Conservation (phyloP, 2,888 invertebrate genomes). For the Laspeyria flexula region DNA sequence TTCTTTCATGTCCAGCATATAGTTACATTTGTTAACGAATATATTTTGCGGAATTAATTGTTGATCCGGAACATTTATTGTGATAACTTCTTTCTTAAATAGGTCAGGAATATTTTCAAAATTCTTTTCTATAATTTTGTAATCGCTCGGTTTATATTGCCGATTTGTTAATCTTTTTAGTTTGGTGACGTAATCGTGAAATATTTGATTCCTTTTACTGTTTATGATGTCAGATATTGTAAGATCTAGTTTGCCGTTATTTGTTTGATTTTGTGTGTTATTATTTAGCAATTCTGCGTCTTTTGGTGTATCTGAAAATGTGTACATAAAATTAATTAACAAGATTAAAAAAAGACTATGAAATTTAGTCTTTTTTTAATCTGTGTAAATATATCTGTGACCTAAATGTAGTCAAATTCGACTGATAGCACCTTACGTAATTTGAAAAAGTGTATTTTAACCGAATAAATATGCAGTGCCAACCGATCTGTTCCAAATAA, state of each 20-base stretch:
- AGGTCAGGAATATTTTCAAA: constrained; percentile 66
- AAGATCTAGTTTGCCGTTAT: background rate
- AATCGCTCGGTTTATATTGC: constrained; percentile 42
- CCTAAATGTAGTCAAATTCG: too few relatives aligned
- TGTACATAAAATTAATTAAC: background rate
- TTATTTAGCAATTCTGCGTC: background rate
- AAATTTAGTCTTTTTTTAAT: too few relatives aligned
- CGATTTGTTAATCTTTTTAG: constrained; percentile 54
- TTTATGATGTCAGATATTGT: background rate
- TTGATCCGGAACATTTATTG: constrained; percentile 61
- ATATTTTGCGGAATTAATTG: constrained; percentile 64
- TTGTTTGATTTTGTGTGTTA: background rate
- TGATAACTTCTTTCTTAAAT: constrained; percentile 52
- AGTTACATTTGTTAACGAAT: constrained; percentile 60
- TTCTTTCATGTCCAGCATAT: constrained; percentile 60
- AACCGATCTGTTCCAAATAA: too few relatives aligned
- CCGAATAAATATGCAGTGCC: too few relatives aligned
- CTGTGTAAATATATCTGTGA: too few relatives aligned
- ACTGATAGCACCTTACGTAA: too few relatives aligned
- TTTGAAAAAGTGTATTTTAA: too few relatives aligned
- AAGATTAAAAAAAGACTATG: background rate
- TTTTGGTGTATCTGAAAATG: constrained; percentile 10
- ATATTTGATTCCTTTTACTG: constrained; percentile 7
- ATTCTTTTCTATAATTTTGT: constrained; percentile 41
- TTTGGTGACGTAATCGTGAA: constrained; percentile 35